A percentile compares a stretch with the other conserved stretches of the same genome.
Evolutionary conservation across 2,888 invertebrate genomes (phyloP).

Genomic region (Brachyopa scutellaris): DNA sequence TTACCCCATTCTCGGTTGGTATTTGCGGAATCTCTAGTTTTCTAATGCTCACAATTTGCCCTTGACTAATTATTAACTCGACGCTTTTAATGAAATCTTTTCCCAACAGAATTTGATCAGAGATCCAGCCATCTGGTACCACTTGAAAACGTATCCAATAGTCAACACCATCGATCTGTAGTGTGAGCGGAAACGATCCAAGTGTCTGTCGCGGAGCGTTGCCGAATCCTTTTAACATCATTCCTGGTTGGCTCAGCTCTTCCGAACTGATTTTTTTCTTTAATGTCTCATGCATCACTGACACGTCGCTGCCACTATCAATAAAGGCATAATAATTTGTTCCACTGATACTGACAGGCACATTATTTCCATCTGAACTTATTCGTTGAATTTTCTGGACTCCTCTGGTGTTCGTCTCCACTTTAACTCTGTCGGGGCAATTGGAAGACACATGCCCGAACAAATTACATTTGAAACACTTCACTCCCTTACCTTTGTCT

Average conservation of each 20-base stretch:
- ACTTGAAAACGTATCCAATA: slow-evolving; percentile 27
- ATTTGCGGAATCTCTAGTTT: not conserved
- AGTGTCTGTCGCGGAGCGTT: not conserved
- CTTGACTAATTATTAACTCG: not conserved
- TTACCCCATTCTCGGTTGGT: not conserved
- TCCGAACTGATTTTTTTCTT: not conserved
- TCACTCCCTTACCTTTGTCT: not conserved
- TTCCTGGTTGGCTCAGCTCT: not conserved
- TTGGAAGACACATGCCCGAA: not conserved
- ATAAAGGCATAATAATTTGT: not conserved
- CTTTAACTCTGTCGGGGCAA: not conserved
- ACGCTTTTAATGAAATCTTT: not conserved
- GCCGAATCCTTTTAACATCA: not conserved
- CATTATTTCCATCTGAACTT: not conserved
- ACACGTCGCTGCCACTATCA: not conserved
- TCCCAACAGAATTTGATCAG: slow-evolving; percentile 2
- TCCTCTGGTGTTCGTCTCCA: not conserved
- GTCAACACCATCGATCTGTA: not conserved
- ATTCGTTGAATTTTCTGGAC: not conserved
- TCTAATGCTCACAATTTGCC: not conserved
- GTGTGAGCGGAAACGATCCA: not conserved
- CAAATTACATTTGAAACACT: slow-evolving; percentile 1
- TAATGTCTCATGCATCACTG: not conserved
- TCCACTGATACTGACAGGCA: not conserved
- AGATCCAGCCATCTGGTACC: slow-evolving; percentile 24